Base-by-base conservation (phyloP, 2,888 invertebrate species). In the Punctoribates punctum region DNA sequence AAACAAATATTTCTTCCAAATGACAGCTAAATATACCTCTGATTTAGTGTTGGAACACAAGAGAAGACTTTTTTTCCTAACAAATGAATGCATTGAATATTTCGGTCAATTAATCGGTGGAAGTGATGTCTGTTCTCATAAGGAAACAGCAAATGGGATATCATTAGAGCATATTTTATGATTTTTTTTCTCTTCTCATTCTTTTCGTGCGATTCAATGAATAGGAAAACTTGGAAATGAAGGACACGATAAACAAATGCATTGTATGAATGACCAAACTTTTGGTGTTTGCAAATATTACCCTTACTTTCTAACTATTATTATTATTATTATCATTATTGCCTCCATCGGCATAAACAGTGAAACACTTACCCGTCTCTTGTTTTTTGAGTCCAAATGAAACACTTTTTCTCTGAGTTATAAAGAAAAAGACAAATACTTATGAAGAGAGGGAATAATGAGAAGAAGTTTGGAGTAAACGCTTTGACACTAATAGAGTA, bases 241-340 rank as follows among this genome's bases (percentile, higher is more conserved):
- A 60, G 60, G 60, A 27, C 60, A 60, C 60, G 15, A 60, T 23
- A 23, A 23, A 25, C 57, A 23, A 27, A 11, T 29, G 29, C 29
- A 60, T 60, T 29, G 29, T 13, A 60, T 17, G 27, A 60, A 29
- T 27, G 25, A 13, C 25, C 11, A 57, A 57, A 42, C 42, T 42
- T 11, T 42, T 42, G 42, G 42, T 8, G 8, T 42, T 42, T 11
- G 57, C n/a, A 27, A 27, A 27, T n/a, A 60, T 2, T 27, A 27
- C 9, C 11, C 0, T 57, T 57, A n/a, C 25, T 25, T 15, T 57
- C 23, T 25, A 25, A 57, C 25, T 57, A 57, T 57, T 60, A 13
- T 57, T 57, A 57, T 57, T 29, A 60, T 29, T 57, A 57, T 57
- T 60, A 13, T 57, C 25, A 57, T 57, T 29, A 60, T 29, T 23